A percentile compares a stretch with the other conserved stretches of the same genome.
These are phyloP conservation scores for Pongo abelii DNA, from an alignment of 2,113 vertebrate genomes.

Conservation along the genomic window DNA sequence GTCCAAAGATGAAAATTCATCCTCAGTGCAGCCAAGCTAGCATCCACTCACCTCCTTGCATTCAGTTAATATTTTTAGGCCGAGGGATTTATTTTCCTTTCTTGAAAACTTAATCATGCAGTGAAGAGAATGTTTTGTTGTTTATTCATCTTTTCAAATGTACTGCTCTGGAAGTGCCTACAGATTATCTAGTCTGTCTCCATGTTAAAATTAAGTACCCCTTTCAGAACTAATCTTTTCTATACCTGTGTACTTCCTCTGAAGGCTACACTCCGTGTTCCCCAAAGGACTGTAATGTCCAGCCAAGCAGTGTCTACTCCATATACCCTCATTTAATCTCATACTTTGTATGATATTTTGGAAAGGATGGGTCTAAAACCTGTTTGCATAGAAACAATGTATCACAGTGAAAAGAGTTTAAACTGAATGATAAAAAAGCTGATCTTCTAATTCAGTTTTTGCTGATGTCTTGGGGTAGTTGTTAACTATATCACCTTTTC, in stretches of 20 bases:
- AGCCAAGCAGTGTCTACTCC: neutral
- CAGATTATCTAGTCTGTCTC: neutral
- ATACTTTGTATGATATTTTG: neutral
- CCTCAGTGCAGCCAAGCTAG: fast-evolving
- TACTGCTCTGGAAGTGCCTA: neutral
- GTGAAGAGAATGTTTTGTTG: neutral
- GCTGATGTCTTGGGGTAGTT: neutral
- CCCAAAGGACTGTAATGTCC: neutral
- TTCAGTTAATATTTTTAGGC: neutral
- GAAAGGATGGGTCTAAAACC: neutral
- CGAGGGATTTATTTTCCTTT: neutral
- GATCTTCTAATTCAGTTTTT: neutral
- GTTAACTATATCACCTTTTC: neutral
- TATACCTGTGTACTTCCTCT: fast-evolving
- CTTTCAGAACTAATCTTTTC: neutral
- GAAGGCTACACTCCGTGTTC: neutral
- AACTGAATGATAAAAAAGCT: neutral
- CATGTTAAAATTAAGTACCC: neutral
- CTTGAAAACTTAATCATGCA: neutral
- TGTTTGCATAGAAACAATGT: neutral
- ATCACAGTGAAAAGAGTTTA: neutral
- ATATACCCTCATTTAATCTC: neutral
- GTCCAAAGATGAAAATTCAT: neutral
- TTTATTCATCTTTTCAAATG: neutral
- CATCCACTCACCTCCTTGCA: no score